These are phyloP conservation scores for Lanistes nyassanus DNA, from an alignment of 1,140 invertebrate genomes.

Conservation along the genomic window DNA sequence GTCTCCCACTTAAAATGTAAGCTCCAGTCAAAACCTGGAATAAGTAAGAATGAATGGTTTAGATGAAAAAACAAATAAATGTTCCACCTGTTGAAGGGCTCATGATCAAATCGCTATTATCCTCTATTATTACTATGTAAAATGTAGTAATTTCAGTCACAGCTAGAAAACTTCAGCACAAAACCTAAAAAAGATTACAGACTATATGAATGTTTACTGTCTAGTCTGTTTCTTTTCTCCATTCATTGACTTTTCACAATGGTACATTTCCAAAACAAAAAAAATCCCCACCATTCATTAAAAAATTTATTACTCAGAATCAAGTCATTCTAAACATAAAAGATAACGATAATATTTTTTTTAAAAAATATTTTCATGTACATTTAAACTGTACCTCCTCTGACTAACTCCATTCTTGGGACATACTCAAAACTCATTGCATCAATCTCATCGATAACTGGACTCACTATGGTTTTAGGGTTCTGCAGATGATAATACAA, in stretches of 20 bases:
- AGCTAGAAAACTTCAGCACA: too few relatives aligned
- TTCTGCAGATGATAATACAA: conserved; percentile 44
- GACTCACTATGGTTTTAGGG: conserved; percentile 67
- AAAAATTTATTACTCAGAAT: not conserved
- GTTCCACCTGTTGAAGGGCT: too few relatives aligned
- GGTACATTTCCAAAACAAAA: too few relatives aligned
- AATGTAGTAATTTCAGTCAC: too few relatives aligned
- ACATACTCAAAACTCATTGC: conserved; percentile 70
- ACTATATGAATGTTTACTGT: too few relatives aligned
- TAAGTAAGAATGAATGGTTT: not conserved
- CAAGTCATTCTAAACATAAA: not conserved
- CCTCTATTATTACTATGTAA: too few relatives aligned
- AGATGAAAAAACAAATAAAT: not conserved
- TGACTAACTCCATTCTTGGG: conserved; percentile 67
- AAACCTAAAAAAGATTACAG: too few relatives aligned
- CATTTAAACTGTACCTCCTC: conserved; percentile 60
- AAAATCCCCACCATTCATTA: not conserved
- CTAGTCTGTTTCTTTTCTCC: too few relatives aligned
- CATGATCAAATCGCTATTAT: too few relatives aligned
- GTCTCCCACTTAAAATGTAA: conserved; percentile 45
- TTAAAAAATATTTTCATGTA: too few relatives aligned
- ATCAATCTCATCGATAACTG: conserved; percentile 71
- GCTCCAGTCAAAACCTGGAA: conserved; percentile 50
- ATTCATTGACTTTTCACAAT: too few relatives aligned
- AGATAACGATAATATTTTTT: too few relatives aligned